Base-by-base conservation (phyloP, 2,797 vertebrate species). In the Amblyraja radiata region DNA sequence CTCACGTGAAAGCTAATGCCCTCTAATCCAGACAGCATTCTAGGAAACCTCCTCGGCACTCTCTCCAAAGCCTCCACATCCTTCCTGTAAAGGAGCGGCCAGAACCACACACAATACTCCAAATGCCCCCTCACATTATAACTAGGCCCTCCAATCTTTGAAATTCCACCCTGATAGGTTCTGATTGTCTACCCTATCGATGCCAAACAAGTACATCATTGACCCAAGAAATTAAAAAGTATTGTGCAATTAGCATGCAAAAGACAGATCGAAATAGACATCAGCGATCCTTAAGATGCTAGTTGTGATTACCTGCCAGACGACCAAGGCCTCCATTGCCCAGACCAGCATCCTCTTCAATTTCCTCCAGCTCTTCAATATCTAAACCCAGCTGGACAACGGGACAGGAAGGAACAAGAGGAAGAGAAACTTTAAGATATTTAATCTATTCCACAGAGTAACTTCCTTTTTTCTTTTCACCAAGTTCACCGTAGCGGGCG, bases 311-410 rank as follows among this genome's bases (percentile, higher is more conserved):
- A 99, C 98, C 99, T 94, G 99, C 99, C 88, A 99, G 97, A n/a
- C 98, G 97, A 0, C 99, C 99, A 94, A 99, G 95, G 80, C 99
- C 99, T 73, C 99, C 98, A 0, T 99, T 99, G 71, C 99, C 99
- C 94, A 99, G 96, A 73, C 99, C 99, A 28, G 99, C 99, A 23
- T 99, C 99, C 95, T 99, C 99, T 95, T 99, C 99, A 68, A 99
- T 99, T 94, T 99, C 99, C 94, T 99, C 97, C 93, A 99, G 94
- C 79, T 99, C 99, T 94, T 99, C 99, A 97, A 99, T 97, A 94
- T 99, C 99, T 94, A 99, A 95, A 83, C 98, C 99, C 95, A 99
- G 93, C 99, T 99, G 83, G 58, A 93, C 21, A 58, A 79, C 93
- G 94, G 90, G 95, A 94, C 63, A 94, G 91, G 63, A 18, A 58